Conservation (phyloP, 2,797 vertebrate genomes). For the Mycteria americana region DNA sequence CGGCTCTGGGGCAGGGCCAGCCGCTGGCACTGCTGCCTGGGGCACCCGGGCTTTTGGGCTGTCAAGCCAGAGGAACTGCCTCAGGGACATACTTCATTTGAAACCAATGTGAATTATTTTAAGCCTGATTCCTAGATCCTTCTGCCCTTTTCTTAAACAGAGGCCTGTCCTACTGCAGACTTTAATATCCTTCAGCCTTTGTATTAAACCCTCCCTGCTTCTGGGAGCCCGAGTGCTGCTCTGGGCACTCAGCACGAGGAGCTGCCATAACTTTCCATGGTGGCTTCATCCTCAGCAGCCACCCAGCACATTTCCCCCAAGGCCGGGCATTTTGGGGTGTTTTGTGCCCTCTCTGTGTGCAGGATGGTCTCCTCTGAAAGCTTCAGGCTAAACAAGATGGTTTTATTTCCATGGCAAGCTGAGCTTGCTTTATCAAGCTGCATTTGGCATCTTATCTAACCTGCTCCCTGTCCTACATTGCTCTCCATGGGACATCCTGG, state of each 20-base stretch:
- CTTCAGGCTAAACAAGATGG: not conserved
- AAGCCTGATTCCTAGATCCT: not conserved
- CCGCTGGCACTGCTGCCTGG: not conserved
- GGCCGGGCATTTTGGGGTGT: accelerated
- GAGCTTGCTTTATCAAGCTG: not conserved
- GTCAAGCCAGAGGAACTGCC: not conserved
- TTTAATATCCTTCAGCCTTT: not conserved
- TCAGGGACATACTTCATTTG: not conserved
- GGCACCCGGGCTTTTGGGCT: not conserved
- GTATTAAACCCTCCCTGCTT: not conserved
- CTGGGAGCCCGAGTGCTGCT: not conserved
- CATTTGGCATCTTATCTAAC: not conserved
- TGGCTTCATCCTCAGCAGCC: not conserved
- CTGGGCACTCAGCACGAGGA: not conserved
- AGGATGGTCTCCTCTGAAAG: not conserved
- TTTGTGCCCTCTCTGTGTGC: not conserved
- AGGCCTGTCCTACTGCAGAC: not conserved
- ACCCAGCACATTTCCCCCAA: not conserved
- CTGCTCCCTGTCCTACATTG: accelerated
- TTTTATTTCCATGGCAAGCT: not conserved
- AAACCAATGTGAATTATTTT: not conserved
- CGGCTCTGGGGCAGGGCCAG: not conserved
- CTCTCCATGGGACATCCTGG: not conserved
- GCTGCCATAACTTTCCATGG: not conserved
- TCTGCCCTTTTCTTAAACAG: not conserved